These are phyloP conservation scores for Acanthococcus lagerstroemiae DNA, from an alignment of 2,888 invertebrate species.

Conservation along the genomic window DNA sequence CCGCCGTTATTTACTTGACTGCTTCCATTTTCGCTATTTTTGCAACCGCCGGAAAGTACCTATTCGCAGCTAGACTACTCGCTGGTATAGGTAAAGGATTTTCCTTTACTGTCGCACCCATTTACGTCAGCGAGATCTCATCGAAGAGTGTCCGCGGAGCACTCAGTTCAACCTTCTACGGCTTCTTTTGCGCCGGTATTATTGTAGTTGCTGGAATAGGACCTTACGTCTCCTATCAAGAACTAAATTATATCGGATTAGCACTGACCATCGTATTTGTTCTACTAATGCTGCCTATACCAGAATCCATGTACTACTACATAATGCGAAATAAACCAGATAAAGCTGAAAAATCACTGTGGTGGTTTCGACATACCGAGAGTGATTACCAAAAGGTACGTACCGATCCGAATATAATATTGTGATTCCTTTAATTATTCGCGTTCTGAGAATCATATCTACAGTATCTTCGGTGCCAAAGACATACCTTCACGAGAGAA, in stretches of 20 bases:
- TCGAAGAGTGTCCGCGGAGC: slow-evolving; percentile 37
- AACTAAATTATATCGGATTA: slow-evolving; percentile 32
- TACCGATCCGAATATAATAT: not conserved
- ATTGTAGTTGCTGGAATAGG: slow-evolving; percentile 36
- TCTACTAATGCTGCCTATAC: slow-evolving; percentile 3
- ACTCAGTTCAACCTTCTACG: slow-evolving; percentile 37
- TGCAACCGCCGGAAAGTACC: slow-evolving; percentile 38
- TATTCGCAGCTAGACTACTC: slow-evolving; percentile 36
- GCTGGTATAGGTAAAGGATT: slow-evolving; percentile 38
- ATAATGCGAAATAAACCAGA: slow-evolving; percentile 32
- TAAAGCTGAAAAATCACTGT: slow-evolving; percentile 40
- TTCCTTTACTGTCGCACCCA: slow-evolving; percentile 37
- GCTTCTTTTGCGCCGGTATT: slow-evolving; percentile 36
- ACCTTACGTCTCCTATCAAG: slow-evolving; percentile 33
- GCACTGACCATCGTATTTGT: slow-evolving; percentile 11
- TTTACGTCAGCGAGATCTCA: slow-evolving; percentile 38
- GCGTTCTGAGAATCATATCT: no score
- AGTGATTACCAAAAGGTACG: slow-evolving; percentile 7
- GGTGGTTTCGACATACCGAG: slow-evolving; percentile 8
- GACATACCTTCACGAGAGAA: no score
- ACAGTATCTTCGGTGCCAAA: not conserved
- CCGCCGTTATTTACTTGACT: slow-evolving; percentile 41
- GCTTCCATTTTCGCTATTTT: slow-evolving; percentile 41
- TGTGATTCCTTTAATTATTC: no score
- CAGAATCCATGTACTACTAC: slow-evolving; percentile 23